Base-by-base conservation (phyloP, 2,113 vertebrate species). In the Campylomormyrus numenius region DNA sequence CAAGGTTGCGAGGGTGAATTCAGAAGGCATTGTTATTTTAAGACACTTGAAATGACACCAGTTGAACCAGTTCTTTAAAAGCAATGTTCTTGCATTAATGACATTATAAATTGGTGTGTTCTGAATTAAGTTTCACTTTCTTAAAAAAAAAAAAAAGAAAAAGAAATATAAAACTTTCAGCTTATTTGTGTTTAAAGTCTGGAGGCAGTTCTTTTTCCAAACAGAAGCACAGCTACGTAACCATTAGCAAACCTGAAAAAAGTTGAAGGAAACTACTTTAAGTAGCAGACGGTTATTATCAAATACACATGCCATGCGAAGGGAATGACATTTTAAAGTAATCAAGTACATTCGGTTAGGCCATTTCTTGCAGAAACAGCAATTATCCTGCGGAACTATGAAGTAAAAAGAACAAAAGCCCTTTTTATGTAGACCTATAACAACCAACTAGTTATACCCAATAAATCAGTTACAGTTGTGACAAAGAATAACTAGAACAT, bases 351-450 rank as follows among this genome's bases (percentile, higher is more conserved):
- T 53, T 50, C 13, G 15, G 1, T 24, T 58, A 27, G 53, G 15
- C 24, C 50, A 56, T 84, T 70, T 80, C 74, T 77, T 1, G 7
- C 48, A 48, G 88, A 52, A 62, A 53, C 4, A 5, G 56, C 21
- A 89, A 91, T 86, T 86, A 91, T 66, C 27, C 21, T 27, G 24
- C 85, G 46, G 42, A 70, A 62, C 45, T 85, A 88, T 21, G 52
- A 62, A 70, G 88, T 66, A 56, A 53, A 74, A 86, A 74, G 85
- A 53, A 89, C 89, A 88, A 91, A 87, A 89, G 52, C 3, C 53
- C 62, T 87, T 89, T 91, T 89, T 45, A 89, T 85, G 84, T 53
- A 27, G 35, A 89, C 27, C 83, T 86, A 74, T 48, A 85, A 86
- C 53, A 35, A 66, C 48, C 48, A 42, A 42, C 74, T 88, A 84